Base-by-base conservation (phyloP, 2,888 invertebrate species). In the Noctua pronuba region DNA sequence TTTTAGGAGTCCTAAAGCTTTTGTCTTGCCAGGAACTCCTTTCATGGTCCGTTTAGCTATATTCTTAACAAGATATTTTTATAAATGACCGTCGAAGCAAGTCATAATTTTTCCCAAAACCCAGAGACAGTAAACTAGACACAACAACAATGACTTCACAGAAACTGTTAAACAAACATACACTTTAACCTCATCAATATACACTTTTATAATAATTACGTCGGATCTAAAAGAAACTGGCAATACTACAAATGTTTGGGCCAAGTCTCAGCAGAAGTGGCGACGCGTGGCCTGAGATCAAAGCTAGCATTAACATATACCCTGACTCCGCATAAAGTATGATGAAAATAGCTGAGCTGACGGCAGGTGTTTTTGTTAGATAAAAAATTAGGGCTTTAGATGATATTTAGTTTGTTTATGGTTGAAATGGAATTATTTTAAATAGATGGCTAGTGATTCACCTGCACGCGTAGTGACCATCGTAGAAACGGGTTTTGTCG, bases 201-300 rank as follows among this genome's bases (percentile, higher is more conserved):
- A 65, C 46, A 71, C n/a, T 55, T 6, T 46, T 60, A 55, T 67
- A 78, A 79, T 55, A 73, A 49, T 10, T 16, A 28, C 31, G 58
- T 73, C 60, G 64, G 71, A 66, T 74, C 6, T 66, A 41, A 84
- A 74, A 75, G 62, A 77, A 77, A 16, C 69, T n/a, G 64, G 46
- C 46, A 75, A 83, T 83, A 80, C 72, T 71, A 84, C 73, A 69
- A 84, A 79, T 88, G 84, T 88, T 88, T 90, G 69, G 76, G 75
- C 77, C 67, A 68, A 71, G 74, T 71, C 70, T 67, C 55, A 55
- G 28, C 46, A 64, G 38, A 77, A 89, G 88, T 83, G 86, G 84
- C 74, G 84, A 83, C 85, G 89, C 91, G 90, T 92, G 92, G 89
- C 91, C 75, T 1, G 69, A 92, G 92, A 94, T 94, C 94, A 93